Evolutionary conservation across 2,888 invertebrate species (phyloP), one percentile per base, ranked within the genome.

Genomic region (Coecobrya sp.): DNA sequence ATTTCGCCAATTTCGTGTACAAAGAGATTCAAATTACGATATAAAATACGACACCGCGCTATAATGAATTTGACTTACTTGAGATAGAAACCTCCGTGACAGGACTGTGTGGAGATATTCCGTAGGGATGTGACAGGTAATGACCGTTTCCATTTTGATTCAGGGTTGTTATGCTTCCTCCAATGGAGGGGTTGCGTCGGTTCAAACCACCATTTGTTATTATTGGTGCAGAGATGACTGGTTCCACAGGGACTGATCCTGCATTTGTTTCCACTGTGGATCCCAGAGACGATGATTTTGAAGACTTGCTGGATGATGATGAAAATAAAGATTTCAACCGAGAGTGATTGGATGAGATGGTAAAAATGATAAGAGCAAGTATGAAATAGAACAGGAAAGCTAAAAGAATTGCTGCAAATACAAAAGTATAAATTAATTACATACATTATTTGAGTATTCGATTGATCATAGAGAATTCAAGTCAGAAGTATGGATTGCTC

Each of bases 291-390:
- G 93, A 93, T 19, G 93, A 89, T 86, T 93, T 93, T 2, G 93
- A 93, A 19, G 93, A 92, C 52, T 86, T 89, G 36, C 92, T 87
- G 13, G 93, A 93, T 16, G 93, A 90, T 59, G 93, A 86, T 79
- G 89, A 87, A 79, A 92, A 91, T 81, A 91, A 81, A 3, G 86
- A 84, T 82, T 86, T 92, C 19, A 91, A 36, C 81, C 86, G 81
- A 22, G 86, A 68, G 45, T 91, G 92, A 79, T 93, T 88, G 10
- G 73, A 91, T 79, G 94, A 85, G 55, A 95, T 88, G 86, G 94
- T 95, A 45, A 95, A 93, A 0, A 95, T 25, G 65, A 95, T 86
- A 94, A 95, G 94, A 22, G 96, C 91, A 8, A 95, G 93, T 4
- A 95, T 55, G 27, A 93, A 65, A 90, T 95, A 95, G 52, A 94